Percentiles rank a stretch among this genome's conserved stretches.
phyloP scores from a whole-genome alignment of 1,140 invertebrate species.

The Littorina saxatilis region DNA sequence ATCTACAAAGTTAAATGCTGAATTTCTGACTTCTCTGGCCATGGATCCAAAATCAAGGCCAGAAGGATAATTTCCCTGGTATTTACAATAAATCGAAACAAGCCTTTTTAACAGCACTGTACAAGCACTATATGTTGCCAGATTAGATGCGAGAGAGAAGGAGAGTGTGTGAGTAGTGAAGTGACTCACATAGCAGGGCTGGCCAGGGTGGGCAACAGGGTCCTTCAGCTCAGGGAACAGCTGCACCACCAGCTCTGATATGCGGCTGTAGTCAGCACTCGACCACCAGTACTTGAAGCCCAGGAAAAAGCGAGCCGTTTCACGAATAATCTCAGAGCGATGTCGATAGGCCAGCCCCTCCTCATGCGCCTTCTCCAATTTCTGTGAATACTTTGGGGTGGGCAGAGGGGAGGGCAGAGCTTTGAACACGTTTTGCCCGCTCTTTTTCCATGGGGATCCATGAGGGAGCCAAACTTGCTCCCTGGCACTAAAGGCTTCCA shows the following conservation, averaged over 20 bases:
- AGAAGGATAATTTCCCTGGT: too few species aligned
- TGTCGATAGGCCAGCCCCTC: slow-evolving; percentile 42
- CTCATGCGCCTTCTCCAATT: slow-evolving; percentile 40
- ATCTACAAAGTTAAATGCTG: too few species aligned
- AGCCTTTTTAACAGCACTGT: too few species aligned
- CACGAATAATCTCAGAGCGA: slow-evolving; percentile 49
- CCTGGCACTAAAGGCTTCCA: slow-evolving; percentile 18
- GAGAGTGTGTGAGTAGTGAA: too few species aligned
- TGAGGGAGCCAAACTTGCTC: slow-evolving; percentile 48
- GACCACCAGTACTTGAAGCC: slow-evolving; percentile 52
- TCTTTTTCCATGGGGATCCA: slow-evolving; percentile 47
- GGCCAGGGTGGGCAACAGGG: slow-evolving; percentile 32
- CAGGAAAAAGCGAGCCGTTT: slow-evolving; percentile 50
- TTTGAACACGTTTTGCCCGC: slow-evolving; percentile 44
- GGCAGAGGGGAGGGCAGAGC: slow-evolving; percentile 47
- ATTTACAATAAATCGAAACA: too few species aligned
- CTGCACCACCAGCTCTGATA: slow-evolving; percentile 46
- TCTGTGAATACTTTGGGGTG: slow-evolving; percentile 42
- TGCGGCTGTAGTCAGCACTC: slow-evolving; percentile 50
- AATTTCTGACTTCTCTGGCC: too few species aligned
- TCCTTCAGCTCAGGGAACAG: slow-evolving; percentile 50
- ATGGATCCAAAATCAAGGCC: too few species aligned
- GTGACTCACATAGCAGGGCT: slow-evolving; percentile 44
- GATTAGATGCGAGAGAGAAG: too few species aligned
- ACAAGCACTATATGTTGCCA: too few species aligned